Percentiles rank a stretch among this genome's conserved stretches.
Conservation (phyloP, 1,140 invertebrate species). For the Andrena cerasifolii region DNA sequence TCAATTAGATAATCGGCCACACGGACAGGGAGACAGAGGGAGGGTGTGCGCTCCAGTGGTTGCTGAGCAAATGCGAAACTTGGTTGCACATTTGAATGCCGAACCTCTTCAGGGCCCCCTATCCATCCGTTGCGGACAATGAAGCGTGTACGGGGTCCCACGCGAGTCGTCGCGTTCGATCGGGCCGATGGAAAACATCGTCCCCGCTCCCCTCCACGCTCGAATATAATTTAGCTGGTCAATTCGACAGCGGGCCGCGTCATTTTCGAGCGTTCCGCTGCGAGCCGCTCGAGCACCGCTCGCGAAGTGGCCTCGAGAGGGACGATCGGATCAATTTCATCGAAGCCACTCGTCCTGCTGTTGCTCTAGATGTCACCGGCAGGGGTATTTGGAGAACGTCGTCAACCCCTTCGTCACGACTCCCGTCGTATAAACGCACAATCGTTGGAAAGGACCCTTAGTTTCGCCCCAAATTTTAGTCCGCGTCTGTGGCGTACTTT, state of each 20-base stretch:
- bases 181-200: conserved; percentile 43
- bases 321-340: conserved; percentile 62
- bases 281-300: conserved; percentile 24
- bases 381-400: conserved; percentile 33
- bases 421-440: not conserved
- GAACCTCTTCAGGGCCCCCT: conserved; percentile 66
- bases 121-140: conserved; percentile 55
- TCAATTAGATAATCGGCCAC: conserved; percentile 62
- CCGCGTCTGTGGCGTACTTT: no score
- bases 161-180: conserved; percentile 27
- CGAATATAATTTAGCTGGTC: conserved; percentile 42
- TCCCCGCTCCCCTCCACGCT: conserved; percentile 1
- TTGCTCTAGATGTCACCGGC: conserved; percentile 62
- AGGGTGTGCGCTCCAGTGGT: conserved; percentile 24
- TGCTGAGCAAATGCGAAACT: conserved; percentile 55
- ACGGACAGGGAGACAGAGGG: not conserved
- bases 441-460: conserved; percentile 32
- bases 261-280: conserved; percentile 50
- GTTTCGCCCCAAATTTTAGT: not conserved
- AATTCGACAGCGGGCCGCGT: conserved; percentile 52
- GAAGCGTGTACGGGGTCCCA: conserved; percentile 40
- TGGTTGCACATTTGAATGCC: conserved; percentile 74
- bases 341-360: conserved; percentile 41
- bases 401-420: conserved; percentile 7
- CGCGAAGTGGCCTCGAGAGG: conserved; percentile 61